Evolutionary conservation across 1,140 invertebrate species (phyloP), one percentile per base, ranked within the genome.

Genomic region (Dinothrombium tinctorium): DNA sequence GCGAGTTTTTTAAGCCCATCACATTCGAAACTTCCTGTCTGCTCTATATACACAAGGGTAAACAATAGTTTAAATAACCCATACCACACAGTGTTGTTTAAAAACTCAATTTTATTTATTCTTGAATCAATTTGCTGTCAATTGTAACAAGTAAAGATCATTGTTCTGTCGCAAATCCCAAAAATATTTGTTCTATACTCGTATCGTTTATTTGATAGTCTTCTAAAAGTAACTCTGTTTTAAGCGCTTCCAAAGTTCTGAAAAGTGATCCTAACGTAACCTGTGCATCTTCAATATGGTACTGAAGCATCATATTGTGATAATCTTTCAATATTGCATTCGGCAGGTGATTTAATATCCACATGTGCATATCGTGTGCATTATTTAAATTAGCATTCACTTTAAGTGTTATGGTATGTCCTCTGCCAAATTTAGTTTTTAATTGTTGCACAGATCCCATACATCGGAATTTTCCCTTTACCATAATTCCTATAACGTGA

Each of bases 401-500:
- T 38, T 38, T 38, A 12, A 38, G 24, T 4, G 11, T 23, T 12
- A 25, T 14, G 26, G 20, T 40, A 24, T 38, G 44, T 3, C 76
- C 76, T 49, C 72, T 65, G 23, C 77, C 76, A 52, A 78, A 80
- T 54, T 75, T 77, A 39, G 58, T 44, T 49, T 64, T 65, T 0
- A 66, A 46, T 44, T 38, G 54, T 47, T 62, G 58, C 67, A 72
- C 64, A 25, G 65, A 66, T 12, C 73, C 75, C 31, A 76, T 59
- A 48, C 76, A 77, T 45, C 65, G 68, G 46, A 86, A 68, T 42
- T 73, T 64, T 1, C 83, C 83, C 54, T 72, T 73, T 1, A 84
- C 79, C 80, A 89, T 86, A 33, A 89, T 79, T 17, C 76, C 80
- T 33, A 86, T 56, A 37, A 77, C 58, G 22, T 76, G 75, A 52